These are phyloP conservation scores for Macropis europaea DNA, from an alignment of 2,888 invertebrate species.

Conservation along the genomic window DNA sequence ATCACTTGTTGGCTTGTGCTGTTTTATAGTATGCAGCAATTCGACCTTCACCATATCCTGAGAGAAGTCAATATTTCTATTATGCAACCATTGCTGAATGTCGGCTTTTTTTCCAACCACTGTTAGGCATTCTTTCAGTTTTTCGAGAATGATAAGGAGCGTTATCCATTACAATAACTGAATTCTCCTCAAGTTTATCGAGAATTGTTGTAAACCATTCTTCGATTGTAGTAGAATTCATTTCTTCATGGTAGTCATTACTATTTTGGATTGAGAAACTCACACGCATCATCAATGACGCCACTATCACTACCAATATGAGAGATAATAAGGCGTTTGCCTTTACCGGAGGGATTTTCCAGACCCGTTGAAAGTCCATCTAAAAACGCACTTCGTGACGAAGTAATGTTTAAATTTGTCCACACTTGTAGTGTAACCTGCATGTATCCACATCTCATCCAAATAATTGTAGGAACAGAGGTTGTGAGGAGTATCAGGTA, in stretches of 20 bases:
- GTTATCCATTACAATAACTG: background rate
- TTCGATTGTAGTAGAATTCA: background rate
- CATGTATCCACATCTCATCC: background rate
- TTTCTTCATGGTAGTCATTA: background rate
- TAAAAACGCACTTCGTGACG: background rate
- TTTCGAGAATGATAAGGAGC: background rate
- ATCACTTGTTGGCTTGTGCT: background rate
- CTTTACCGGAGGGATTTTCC: background rate
- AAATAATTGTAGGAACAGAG: too few relatives aligned
- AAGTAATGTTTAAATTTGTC: background rate
- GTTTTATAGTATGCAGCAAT: background rate
- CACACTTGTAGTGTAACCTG: background rate
- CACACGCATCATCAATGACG: background rate
- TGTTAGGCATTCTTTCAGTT: background rate
- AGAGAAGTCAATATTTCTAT: background rate
- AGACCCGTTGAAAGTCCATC: background rate
- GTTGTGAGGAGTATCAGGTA: too few relatives aligned
- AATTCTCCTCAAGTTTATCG: background rate
- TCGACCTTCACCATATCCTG: background rate
- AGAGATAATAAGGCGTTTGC: background rate
- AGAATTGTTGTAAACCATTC: background rate
- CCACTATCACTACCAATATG: background rate
- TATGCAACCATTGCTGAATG: background rate
- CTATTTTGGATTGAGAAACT: background rate
- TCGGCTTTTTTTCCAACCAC: background rate